phyloP scores from a whole-genome alignment of 2,888 invertebrate genomes.

The Drosophila mulleri region DNA sequence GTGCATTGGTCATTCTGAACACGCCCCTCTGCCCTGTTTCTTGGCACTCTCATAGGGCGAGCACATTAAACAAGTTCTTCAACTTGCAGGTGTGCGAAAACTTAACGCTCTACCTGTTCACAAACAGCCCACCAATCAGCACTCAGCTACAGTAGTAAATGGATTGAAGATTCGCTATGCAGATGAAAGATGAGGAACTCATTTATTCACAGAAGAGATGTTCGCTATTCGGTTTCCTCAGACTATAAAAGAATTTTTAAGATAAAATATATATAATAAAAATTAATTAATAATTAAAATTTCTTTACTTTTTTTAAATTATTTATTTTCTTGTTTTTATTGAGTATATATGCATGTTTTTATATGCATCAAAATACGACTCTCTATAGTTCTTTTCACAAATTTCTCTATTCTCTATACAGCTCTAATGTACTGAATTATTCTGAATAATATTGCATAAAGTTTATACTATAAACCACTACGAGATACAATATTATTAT shows the following conservation, averaged over 20 bases:
- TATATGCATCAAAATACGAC: too few species aligned
- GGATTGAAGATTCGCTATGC: background rate
- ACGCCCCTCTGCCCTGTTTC: constrained; percentile 44
- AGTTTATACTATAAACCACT: background rate
- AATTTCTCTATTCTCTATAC: too few species aligned
- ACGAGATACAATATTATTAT: too few species aligned
- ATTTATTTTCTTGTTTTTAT: too few species aligned
- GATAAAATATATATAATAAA: too few species aligned
- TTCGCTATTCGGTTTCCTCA: background rate
- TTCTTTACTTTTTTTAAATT: too few species aligned
- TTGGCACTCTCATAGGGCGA: constrained; percentile 40
- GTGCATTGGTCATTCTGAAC: constrained; percentile 17
- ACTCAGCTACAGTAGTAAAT: constrained; percentile 21
- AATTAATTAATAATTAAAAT: too few species aligned
- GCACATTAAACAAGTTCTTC: constrained; percentile 32
- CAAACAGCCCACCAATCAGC: constrained; percentile 47
- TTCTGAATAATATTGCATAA: too few species aligned
- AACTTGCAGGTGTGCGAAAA: constrained; percentile 42
- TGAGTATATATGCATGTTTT: too few species aligned
- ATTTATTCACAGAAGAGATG: background rate
- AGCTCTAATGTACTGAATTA: too few species aligned
- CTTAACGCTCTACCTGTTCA: constrained; percentile 49
- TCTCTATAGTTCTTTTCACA: too few species aligned
- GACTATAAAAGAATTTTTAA: too few species aligned
- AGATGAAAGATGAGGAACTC: background rate